Percentiles rank a stretch among this genome's conserved stretches.
These are phyloP conservation scores for Lophura swinhoii DNA, from an alignment of 2,797 vertebrate species.

Conservation along the genomic window DNA sequence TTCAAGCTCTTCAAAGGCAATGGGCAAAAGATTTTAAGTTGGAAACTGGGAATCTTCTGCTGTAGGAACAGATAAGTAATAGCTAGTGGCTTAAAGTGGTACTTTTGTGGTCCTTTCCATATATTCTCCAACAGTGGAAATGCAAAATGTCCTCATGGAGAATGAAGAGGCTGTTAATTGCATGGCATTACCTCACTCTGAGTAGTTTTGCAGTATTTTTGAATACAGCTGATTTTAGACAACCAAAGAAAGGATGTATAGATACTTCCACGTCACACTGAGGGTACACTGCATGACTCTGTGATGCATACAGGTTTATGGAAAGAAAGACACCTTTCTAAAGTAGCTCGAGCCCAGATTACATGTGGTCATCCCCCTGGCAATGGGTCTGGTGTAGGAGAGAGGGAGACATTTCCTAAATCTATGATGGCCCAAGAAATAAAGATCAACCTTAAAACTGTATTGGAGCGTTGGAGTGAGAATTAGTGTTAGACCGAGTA, in stretches of 20 bases:
- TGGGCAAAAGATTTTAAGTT: accelerated
- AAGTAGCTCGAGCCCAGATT: not conserved
- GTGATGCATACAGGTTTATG: accelerated
- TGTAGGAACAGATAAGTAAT: not conserved
- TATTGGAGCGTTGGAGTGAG: not conserved
- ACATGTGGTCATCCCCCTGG: accelerated
- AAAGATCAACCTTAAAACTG: not conserved
- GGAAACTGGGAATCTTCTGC: not conserved
- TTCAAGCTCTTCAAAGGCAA: accelerated
- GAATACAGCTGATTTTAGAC: not conserved
- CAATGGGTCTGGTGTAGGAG: not conserved
- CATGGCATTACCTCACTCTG: not conserved
- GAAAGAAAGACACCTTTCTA: not conserved
- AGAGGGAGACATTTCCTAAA: not conserved
- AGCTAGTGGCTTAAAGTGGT: accelerated
- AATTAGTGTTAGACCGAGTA: not conserved
- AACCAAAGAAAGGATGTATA: accelerated
- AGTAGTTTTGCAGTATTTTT: not conserved
- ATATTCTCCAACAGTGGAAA: not conserved
- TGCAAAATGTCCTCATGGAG: not conserved
- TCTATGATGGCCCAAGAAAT: not conserved
- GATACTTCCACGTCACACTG: not conserved
- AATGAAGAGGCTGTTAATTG: not conserved
- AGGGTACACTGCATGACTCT: accelerated
- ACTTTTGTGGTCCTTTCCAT: accelerated